Percentiles rank a stretch among this genome's conserved stretches.
These are phyloP conservation scores for Pseudomyrmex cubaensis DNA, from an alignment of 1,140 invertebrate species.

Conservation along the genomic window DNA sequence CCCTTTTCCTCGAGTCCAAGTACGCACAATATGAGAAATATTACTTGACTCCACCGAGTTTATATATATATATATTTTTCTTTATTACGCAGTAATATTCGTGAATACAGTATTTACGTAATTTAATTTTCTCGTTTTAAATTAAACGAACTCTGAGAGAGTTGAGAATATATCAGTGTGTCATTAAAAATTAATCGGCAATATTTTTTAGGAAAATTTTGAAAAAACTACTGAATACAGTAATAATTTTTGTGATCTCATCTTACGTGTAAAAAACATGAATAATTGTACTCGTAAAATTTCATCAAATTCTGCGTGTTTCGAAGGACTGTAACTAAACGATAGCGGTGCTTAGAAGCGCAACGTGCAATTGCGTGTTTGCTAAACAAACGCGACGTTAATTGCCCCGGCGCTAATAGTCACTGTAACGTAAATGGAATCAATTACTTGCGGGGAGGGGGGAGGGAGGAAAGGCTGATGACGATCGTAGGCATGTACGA, in stretches of 20 bases:
- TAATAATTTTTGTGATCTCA: neutral
- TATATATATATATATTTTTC: neutral
- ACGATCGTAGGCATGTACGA: neutral
- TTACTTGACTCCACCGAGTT: neutral
- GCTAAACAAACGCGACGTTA: constrained; percentile 69
- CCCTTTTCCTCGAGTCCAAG: constrained; percentile 68
- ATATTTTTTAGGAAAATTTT: neutral
- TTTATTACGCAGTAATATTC: neutral
- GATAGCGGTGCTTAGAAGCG: neutral
- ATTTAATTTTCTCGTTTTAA: too few species aligned
- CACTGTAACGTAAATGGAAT: constrained; percentile 67
- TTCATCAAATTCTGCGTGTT: neutral
- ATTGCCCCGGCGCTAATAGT: constrained; percentile 61
- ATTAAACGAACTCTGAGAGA: too few species aligned
- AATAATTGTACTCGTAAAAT: constrained; percentile 15
- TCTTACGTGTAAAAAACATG: too few species aligned
- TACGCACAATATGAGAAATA: constrained; percentile 14
- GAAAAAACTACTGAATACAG: neutral
- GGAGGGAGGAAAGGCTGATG: neutral
- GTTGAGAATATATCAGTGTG: too few species aligned
- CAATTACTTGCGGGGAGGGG: constrained; percentile 21
- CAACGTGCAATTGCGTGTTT: constrained; percentile 56
- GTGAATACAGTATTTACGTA: neutral
- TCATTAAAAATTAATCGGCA: too few species aligned
- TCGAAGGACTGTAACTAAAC: constrained; percentile 27